These are phyloP conservation scores for Mus minutoides DNA, from an alignment of 2,797 vertebrate genomes.

Conservation along the genomic window DNA sequence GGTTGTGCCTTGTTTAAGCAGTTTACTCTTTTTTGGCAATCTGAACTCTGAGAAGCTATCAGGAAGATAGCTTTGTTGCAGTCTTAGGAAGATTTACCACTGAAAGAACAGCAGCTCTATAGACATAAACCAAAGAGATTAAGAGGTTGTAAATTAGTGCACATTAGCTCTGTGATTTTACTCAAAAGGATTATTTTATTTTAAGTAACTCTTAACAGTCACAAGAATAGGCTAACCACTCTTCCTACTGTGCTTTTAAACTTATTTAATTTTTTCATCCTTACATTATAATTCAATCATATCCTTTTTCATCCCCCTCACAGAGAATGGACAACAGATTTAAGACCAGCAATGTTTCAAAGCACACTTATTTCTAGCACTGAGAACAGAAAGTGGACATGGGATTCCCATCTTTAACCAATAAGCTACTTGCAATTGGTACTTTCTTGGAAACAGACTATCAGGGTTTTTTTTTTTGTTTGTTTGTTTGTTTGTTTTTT, in stretches of 20 bases:
- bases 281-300: background rate
- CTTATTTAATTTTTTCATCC: background rate
- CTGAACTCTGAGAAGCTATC: constrained; percentile 3
- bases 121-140: constrained; percentile 32
- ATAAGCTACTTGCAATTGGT: background rate
- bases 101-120: constrained; percentile 39
- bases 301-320: background rate
- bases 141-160: constrained; percentile 58
- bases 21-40: background rate
- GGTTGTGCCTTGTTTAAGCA: background rate
- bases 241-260: constrained; percentile 42
- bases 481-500: too few relatives aligned
- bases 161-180: constrained; percentile 66
- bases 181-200: constrained; percentile 75
- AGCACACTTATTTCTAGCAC: background rate
- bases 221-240: constrained; percentile 51
- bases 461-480: too few relatives aligned
- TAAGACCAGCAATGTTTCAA: background rate
- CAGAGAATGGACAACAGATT: background rate
- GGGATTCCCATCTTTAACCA: background rate
- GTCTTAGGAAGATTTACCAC: constrained; percentile 53
- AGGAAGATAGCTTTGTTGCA: background rate
- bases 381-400: too few relatives aligned
- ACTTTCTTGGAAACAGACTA: background rate
- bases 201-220: constrained; percentile 75